Evolutionary conservation across 2,113 vertebrate species (phyloP), one percentile per base, ranked within the genome.

Genomic region (Heterotis niloticus): DNA sequence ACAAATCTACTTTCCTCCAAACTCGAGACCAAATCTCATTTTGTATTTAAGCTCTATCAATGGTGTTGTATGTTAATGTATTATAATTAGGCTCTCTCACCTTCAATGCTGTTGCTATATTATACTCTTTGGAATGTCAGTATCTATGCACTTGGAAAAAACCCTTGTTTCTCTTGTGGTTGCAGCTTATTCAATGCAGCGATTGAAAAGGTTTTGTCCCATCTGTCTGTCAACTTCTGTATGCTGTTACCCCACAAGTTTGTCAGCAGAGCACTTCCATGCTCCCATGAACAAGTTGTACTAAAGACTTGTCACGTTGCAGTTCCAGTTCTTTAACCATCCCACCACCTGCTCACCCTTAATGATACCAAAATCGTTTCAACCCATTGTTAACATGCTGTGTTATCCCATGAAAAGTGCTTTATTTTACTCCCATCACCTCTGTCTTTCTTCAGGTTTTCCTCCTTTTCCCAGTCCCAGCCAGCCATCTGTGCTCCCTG

Each of bases 401-500:
- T 57, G n/a, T 0, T 73, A 5, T 17, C 52, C 81, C 29, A 72
- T 52, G 28, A 3, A 24, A 26, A 4, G 23, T 51, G 54, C 24
- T 11, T 29, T 56, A 4, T 69, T 10, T 4, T 64, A 17, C 13
- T 24, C 34, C 12, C 17, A 17, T n/a, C 28, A 5, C n/a, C 34
- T 44, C 34, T 7, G 34, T 44, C 44, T 23, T 23, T 80, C 11
- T 57, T 70, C 54, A 96, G 95, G 89, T 29, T 95, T 97, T 68
- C 91, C 95, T 29, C 87, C 93, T 0, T 96, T 96, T 82, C 88
- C 92, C 83, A 79, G 91, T 86, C 83, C 92, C 78, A 81, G 91
- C 57, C 95, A 94, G 84, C 93, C 95, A 10, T 94, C 95, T 0
- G 93, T 96, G 79, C 89, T 96, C 76, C 91, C 95, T 0, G 92